Percentiles rank a stretch among this genome's conserved stretches.
Evolutionary conservation across 2,113 vertebrate genomes (phyloP).

Genomic region (Protobothrops flavoviridis): DNA sequence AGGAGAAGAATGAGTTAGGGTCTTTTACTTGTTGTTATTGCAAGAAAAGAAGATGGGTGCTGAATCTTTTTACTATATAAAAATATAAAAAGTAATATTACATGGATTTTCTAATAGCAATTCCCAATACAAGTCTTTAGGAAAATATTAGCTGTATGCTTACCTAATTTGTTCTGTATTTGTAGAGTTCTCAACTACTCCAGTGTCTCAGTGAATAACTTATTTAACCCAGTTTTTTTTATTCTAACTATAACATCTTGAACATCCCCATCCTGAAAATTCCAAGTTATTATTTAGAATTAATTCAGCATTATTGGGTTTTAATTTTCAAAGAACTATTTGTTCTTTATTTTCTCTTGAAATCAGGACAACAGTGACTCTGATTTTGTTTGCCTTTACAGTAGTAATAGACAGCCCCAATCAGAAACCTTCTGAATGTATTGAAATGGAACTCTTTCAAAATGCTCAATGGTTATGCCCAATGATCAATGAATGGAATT

Average conservation of each 20-base stretch:
- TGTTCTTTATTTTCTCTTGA: not conserved
- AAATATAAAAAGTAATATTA: not conserved
- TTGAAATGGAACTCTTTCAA: not conserved
- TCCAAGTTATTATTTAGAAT: slow-evolving; percentile 32
- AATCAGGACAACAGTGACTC: not conserved
- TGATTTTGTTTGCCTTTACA: not conserved
- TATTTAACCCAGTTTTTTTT: slow-evolving; percentile 39
- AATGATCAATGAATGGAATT: not conserved
- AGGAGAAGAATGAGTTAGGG: not conserved
- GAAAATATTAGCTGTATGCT: slow-evolving; percentile 23
- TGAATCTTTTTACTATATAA: not conserved
- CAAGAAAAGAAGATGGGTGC: not conserved
- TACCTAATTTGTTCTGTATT: slow-evolving; percentile 19
- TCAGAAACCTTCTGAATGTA: not conserved
- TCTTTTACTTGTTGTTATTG: not conserved
- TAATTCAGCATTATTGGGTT: slow-evolving; percentile 17
- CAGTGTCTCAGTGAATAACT: slow-evolving; percentile 31
- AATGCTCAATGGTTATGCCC: not conserved
- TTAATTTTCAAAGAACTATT: not conserved
- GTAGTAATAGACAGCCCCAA: not conserved
- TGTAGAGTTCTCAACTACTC: slow-evolving; percentile 25
- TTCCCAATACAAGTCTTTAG: slow-evolving; percentile 35
- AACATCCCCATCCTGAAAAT: slow-evolving; percentile 29
- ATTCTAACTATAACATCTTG: slow-evolving; percentile 26
- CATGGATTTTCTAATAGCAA: not conserved